Evolutionary conservation across 2,113 vertebrate species (phyloP).

Genomic region (Poeciliopsis retropinna): DNA sequence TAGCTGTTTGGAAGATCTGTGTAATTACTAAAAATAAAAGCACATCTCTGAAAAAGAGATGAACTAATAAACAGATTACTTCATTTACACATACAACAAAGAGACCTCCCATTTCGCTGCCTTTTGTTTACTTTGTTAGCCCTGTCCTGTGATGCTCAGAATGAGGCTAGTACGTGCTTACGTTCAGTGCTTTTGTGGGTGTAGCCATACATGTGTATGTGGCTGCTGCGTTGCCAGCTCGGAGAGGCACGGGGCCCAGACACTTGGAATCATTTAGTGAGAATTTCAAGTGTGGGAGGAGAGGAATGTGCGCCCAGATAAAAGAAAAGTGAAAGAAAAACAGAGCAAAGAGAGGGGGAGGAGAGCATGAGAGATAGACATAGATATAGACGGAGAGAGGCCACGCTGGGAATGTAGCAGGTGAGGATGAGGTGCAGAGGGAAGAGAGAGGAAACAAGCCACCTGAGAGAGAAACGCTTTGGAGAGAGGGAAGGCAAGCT

Average conservation of each 20-base stretch:
- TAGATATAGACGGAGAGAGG: slow-evolving; percentile 68
- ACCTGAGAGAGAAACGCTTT: slow-evolving; percentile 70
- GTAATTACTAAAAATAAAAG: background rate
- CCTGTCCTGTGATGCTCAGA: slow-evolving; percentile 36
- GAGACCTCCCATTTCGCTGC: slow-evolving; percentile 32
- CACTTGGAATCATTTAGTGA: slow-evolving; percentile 86
- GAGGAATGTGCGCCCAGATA: slow-evolving; percentile 84
- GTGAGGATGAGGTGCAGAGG: slow-evolving; percentile 50
- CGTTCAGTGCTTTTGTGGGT: slow-evolving; percentile 49
- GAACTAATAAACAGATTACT: slow-evolving; percentile 12
- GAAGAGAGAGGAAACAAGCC: slow-evolving; percentile 32
- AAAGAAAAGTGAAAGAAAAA: slow-evolving; percentile 83
- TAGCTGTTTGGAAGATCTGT: slow-evolving; percentile 1
- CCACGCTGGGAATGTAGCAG: slow-evolving; percentile 60
- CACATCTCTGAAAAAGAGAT: slow-evolving; percentile 2
- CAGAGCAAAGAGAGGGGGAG: slow-evolving; percentile 76
- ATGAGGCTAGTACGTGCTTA: slow-evolving; percentile 40
- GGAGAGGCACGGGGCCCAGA: slow-evolving; percentile 79
- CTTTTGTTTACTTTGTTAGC: slow-evolving; percentile 70
- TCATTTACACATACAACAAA: slow-evolving; percentile 33
- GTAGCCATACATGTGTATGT: slow-evolving; percentile 45
- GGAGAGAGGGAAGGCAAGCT: slow-evolving; percentile 52
- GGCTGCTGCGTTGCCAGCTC: slow-evolving; percentile 63
- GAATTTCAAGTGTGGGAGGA: slow-evolving; percentile 83
- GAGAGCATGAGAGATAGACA: slow-evolving; percentile 73